phyloP scores from a whole-genome alignment of 2,888 invertebrate species.

The Boloria euphrosyne region DNA sequence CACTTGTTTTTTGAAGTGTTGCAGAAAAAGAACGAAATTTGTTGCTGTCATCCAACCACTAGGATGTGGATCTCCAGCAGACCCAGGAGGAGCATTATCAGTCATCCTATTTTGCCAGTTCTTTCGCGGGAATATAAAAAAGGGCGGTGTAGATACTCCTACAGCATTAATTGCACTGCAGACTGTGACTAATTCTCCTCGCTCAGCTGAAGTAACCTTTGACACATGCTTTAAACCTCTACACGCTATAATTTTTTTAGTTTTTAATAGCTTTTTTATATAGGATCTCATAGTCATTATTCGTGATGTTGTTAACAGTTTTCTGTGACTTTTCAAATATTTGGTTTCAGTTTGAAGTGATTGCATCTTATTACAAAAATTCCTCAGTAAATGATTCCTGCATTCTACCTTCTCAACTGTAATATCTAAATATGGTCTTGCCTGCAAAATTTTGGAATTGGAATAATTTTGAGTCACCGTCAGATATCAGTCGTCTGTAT shows the following conservation, averaged over 20 bases:
- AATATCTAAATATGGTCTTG: too few species aligned
- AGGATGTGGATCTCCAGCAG: slow-evolving; percentile 38
- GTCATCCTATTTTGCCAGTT: slow-evolving; percentile 50
- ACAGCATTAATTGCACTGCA: slow-evolving; percentile 51
- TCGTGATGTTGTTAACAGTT: too few species aligned
- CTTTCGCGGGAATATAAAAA: slow-evolving; percentile 45
- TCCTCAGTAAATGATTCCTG: too few species aligned
- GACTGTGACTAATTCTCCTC: slow-evolving; percentile 53
- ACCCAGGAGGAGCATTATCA: slow-evolving; percentile 47
- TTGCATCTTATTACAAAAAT: too few species aligned
- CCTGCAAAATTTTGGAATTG: too few species aligned
- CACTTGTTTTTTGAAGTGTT: slow-evolving; percentile 49
- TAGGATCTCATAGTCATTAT: too few species aligned
- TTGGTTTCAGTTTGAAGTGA: too few species aligned
- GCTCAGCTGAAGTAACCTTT: slow-evolving; percentile 55
- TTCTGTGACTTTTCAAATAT: too few species aligned
- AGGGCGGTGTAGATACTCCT: slow-evolving; percentile 55
- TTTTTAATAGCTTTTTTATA: too few species aligned
- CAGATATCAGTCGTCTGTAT: too few species aligned
- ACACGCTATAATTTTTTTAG: background rate
- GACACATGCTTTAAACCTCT: slow-evolving; percentile 58
- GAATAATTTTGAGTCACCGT: too few species aligned
- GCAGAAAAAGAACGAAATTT: slow-evolving; percentile 46
- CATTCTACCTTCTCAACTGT: too few species aligned
- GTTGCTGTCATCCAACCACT: slow-evolving; percentile 52